Conservation (phyloP, 1,140 invertebrate genomes). For the Chrysoperla carnea region DNA sequence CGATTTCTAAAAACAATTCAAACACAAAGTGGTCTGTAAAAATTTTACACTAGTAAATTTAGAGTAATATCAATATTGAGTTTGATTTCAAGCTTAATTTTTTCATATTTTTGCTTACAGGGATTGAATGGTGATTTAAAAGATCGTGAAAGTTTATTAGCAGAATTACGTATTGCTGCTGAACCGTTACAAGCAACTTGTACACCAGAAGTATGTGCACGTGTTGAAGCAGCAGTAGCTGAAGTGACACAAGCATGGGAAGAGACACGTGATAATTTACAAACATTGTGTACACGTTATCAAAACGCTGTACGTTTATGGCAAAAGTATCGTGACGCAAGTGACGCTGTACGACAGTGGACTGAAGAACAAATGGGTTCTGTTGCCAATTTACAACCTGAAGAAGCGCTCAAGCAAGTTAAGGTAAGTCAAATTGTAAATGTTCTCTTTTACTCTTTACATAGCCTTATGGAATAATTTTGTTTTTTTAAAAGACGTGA, state of each 20-base stretch:
- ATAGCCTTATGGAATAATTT: too few species aligned
- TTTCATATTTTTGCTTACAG: constrained; percentile 23
- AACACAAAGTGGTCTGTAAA: too few species aligned
- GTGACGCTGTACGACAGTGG: constrained; percentile 50
- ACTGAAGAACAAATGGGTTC: constrained; percentile 48
- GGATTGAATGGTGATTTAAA: constrained; percentile 42
- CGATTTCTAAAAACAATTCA: too few species aligned
- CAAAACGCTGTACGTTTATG: constrained; percentile 58
- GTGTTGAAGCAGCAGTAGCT: constrained; percentile 49
- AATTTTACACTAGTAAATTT: too few species aligned
- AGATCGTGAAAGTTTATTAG: constrained; percentile 46
- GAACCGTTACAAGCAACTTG: constrained; percentile 48
- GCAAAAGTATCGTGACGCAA: constrained; percentile 55
- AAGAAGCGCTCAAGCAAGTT: constrained; percentile 37
- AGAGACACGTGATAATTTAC: constrained; percentile 50
- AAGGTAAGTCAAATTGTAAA: constrained; percentile 31
- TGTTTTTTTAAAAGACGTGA: too few species aligned
- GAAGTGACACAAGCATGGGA: constrained; percentile 58
- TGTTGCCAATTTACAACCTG: constrained; percentile 37
- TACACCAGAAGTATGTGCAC: constrained; percentile 44
- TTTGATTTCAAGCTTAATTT: too few species aligned
- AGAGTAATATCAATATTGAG: neutral
- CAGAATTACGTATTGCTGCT: constrained; percentile 44
- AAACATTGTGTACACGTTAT: constrained; percentile 49
- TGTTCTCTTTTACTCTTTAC: too few species aligned